phyloP scores from a whole-genome alignment of 2,888 invertebrate genomes.

The Hypolimnas misippus region DNA sequence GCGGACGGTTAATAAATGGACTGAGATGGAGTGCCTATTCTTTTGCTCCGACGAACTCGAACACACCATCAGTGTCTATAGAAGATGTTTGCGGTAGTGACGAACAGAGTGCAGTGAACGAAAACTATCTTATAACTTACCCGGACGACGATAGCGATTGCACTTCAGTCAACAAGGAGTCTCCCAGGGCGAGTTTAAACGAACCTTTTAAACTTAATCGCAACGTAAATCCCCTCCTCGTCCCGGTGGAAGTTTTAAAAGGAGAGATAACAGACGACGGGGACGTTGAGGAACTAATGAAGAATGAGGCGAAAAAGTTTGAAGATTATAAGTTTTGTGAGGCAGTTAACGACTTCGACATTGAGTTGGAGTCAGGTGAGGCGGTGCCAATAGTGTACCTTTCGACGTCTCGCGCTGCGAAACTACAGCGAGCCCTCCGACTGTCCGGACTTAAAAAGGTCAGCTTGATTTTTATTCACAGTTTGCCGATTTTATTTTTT shows the following conservation, averaged over 20 bases:
- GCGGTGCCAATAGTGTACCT: slow-evolving; percentile 78
- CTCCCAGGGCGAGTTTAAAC: slow-evolving; percentile 51
- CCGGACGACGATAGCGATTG: slow-evolving; percentile 62
- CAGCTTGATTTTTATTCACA: slow-evolving; percentile 45
- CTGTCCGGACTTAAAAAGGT: slow-evolving; percentile 85
- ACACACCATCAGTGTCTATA: slow-evolving; percentile 54
- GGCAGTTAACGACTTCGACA: slow-evolving; percentile 77
- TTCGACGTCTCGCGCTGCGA: slow-evolving; percentile 78
- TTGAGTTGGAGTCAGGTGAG: slow-evolving; percentile 71
- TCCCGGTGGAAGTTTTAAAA: slow-evolving; percentile 68
- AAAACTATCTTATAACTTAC: slow-evolving; percentile 67
- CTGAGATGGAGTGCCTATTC: slow-evolving; percentile 65
- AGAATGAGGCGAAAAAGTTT: slow-evolving; percentile 69
- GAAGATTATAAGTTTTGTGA: slow-evolving; percentile 77
- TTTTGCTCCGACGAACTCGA: slow-evolving; percentile 50
- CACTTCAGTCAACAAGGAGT: slow-evolving; percentile 43
- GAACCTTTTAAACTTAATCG: slow-evolving; percentile 59
- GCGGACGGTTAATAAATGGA: slow-evolving; percentile 61
- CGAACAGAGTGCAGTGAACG: slow-evolving; percentile 53
- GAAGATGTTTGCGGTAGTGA: slow-evolving; percentile 55
- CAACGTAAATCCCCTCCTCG: slow-evolving; percentile 71
- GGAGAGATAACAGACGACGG: slow-evolving; percentile 64
- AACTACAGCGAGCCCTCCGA: slow-evolving; percentile 81
- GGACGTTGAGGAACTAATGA: slow-evolving; percentile 68
- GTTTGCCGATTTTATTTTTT: slow-evolving; percentile 5